Conservation (phyloP, 2,797 vertebrate genomes). For the Selene dorsalis region DNA sequence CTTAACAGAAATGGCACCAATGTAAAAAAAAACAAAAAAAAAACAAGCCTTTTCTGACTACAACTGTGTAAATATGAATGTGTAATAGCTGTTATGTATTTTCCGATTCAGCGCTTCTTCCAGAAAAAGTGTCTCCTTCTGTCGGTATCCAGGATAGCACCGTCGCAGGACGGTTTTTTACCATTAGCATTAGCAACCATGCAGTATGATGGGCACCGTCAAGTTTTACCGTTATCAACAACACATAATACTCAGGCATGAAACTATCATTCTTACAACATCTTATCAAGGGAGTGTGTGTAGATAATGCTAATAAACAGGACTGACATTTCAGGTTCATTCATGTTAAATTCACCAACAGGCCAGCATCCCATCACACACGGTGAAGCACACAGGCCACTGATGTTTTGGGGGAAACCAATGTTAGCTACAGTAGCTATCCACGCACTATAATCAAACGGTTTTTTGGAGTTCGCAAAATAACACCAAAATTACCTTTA, state of each 20-base stretch:
- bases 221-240: not conserved
- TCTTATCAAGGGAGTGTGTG: not conserved
- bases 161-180: constrained; percentile 28
- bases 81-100: not conserved
- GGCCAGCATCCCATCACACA: constrained; percentile 16
- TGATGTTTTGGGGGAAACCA: constrained; percentile 54
- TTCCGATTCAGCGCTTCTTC: not conserved
- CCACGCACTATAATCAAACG: constrained; percentile 10
- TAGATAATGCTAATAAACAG: not conserved
- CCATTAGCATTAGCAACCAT: constrained; percentile 66
- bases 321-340: not conserved
- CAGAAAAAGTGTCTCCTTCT: not conserved
- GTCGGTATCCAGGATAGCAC: constrained; percentile 9
- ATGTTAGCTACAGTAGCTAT: constrained; percentile 39
- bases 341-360: not conserved
- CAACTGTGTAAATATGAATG: not conserved
- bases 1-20: not conserved
- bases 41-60: not conserved
- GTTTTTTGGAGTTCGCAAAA: not conserved
- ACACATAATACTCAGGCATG: not conserved
- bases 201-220: not conserved
- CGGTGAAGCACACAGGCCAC: constrained; percentile 41
- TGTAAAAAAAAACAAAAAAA: not conserved
- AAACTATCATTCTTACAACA: accelerated
- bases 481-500: constrained; percentile 55